These are phyloP conservation scores for Phalangium opilio DNA, from an alignment of 2,888 invertebrate species.

Conservation along the genomic window DNA sequence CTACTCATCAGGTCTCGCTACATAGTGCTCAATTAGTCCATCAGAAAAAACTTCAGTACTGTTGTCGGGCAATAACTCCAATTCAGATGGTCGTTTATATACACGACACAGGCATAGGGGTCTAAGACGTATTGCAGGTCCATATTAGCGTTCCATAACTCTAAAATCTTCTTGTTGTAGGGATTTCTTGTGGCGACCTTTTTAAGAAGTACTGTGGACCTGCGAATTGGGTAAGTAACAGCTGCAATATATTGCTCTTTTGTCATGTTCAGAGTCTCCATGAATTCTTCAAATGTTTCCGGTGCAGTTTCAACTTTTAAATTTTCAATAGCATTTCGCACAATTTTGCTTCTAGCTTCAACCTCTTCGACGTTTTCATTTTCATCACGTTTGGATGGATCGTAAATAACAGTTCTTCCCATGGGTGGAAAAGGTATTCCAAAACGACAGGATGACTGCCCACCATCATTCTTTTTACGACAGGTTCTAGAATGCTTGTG, in stretches of 20 bases:
- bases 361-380: background rate
- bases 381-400: conserved; percentile 1
- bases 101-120: no score
- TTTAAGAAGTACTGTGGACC: conserved; percentile 19
- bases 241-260: conserved; percentile 2
- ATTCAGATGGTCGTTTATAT: no score
- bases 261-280: background rate
- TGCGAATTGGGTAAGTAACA: conserved; percentile 4
- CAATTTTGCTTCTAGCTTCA: conserved; percentile 2
- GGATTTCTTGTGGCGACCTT: conserved; percentile 16
- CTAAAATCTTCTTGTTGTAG: no score
- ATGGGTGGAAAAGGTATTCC: conserved; percentile 3
- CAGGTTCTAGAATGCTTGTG: conserved; percentile 6
- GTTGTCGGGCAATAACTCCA: no score
- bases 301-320: no score
- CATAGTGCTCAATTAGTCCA: no score
- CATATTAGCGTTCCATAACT: no score
- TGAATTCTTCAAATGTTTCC: no score
- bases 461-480: conserved; percentile 4
- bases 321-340: conserved; percentile 1
- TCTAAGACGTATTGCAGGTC: no score
- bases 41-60: no score
- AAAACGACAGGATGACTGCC: conserved; percentile 1
- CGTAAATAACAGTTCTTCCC: background rate
- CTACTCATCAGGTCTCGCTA: no score